These are phyloP conservation scores for Erpornis zantholeuca DNA, from an alignment of 2,113 vertebrate species.

Conservation along the genomic window DNA sequence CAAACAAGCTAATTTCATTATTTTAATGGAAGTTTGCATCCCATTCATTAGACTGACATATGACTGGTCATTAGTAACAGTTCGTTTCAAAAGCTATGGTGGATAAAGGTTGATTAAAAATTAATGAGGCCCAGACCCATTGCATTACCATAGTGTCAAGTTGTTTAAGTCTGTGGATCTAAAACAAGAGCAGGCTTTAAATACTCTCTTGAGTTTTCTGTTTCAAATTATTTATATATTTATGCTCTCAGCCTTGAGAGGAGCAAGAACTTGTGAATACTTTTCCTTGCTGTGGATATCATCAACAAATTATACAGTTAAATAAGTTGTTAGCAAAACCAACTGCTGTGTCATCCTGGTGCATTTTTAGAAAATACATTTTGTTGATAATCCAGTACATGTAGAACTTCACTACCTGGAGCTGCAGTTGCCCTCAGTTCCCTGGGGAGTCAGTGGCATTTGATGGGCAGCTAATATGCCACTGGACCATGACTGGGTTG, in stretches of 20 bases:
- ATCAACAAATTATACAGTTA: not conserved
- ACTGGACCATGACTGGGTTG: not conserved
- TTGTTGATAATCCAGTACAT: not conserved
- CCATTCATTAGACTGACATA: slow-evolving; percentile 77
- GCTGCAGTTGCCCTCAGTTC: not conserved
- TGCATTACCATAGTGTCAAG: not conserved
- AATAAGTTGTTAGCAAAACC: not conserved
- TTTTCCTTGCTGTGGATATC: not conserved
- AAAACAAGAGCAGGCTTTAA: slow-evolving; percentile 11
- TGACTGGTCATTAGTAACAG: slow-evolving; percentile 76
- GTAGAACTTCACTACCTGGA: not conserved
- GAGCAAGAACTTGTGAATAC: not conserved
- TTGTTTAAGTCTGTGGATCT: not conserved
- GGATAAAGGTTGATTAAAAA: slow-evolving; percentile 76
- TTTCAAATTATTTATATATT: not conserved
- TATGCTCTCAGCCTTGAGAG: not conserved
- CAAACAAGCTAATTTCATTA: slow-evolving; percentile 76
- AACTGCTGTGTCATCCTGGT: not conserved
- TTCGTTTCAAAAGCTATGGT: slow-evolving; percentile 72
- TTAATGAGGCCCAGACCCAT: slow-evolving; percentile 60
- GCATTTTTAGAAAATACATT: not conserved
- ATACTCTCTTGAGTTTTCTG: not conserved
- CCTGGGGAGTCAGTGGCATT: not conserved
- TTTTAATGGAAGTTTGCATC: slow-evolving; percentile 72
- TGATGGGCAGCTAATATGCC: not conserved